A percentile compares a stretch with the other conserved stretches of the same genome.
Conservation (phyloP, 2,888 invertebrate species). For the Microctonus aethiopoides region DNA sequence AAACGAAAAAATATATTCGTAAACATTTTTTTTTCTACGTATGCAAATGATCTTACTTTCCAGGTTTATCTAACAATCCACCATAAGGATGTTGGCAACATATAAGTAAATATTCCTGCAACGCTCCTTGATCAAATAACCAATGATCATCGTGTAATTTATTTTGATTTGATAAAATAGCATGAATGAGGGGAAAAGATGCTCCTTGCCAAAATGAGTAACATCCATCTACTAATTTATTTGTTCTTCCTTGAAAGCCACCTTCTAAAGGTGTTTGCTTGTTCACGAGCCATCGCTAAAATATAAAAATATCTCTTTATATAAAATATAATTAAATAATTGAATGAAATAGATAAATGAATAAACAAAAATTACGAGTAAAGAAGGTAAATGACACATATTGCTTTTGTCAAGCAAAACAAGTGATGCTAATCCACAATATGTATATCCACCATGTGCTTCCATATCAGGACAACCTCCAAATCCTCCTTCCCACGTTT, state of each 20-base stretch:
- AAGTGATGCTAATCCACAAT: constrained; percentile 93
- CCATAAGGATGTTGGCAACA: constrained; percentile 91
- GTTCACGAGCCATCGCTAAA: constrained; percentile 85
- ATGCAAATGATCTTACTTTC: constrained; percentile 76
- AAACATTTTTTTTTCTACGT: not conserved
- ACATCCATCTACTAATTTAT: constrained; percentile 98
- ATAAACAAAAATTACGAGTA: constrained; percentile 70
- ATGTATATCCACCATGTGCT: constrained; percentile 99
- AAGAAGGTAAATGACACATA: constrained; percentile 79
- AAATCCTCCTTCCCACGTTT: constrained; percentile 99
- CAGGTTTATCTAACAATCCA: constrained; percentile 96
- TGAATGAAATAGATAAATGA: not conserved
- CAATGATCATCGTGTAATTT: constrained; percentile 67
- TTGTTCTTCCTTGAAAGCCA: constrained; percentile 97
- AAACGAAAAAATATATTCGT: constrained; percentile 16
- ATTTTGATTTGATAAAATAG: constrained; percentile 73
- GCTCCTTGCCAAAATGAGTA: constrained; percentile 99
- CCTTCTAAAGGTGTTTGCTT: constrained; percentile 95
- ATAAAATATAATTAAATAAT: not conserved
- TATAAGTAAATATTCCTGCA: constrained; percentile 94
- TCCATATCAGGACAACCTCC: constrained; percentile 94
- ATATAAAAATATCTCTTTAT: constrained; percentile 33
- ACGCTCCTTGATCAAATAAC: constrained; percentile 86
- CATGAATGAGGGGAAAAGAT: constrained; percentile 87
- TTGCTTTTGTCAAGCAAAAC: constrained; percentile 82